phyloP scores from a whole-genome alignment of 2,113 vertebrate genomes.

The Thamnophis sirtalis region DNA sequence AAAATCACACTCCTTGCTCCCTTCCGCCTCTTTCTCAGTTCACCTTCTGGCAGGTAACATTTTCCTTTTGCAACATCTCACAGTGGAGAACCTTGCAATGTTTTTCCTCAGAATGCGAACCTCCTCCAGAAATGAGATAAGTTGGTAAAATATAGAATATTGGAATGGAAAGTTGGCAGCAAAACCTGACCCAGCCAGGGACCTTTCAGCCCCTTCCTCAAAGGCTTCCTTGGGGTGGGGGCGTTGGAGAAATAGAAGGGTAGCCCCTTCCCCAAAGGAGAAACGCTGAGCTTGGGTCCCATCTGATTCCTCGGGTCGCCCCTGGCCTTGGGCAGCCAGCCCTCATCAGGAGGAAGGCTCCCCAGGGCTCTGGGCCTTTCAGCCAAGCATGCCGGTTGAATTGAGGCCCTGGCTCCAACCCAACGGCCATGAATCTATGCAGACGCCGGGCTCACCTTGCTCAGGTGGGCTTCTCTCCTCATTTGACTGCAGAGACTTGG shows the following conservation, averaged over 20 bases:
- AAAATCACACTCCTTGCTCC: not conserved
- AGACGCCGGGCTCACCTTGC: not conserved
- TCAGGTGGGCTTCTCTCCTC: too few relatives aligned
- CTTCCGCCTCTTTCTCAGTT: constrained; percentile 19
- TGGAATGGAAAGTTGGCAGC: constrained; percentile 6
- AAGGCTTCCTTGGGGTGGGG: not conserved
- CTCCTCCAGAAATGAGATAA: constrained; percentile 35
- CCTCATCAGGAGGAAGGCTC: not conserved
- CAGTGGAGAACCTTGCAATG: constrained; percentile 21
- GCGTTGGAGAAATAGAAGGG: not conserved
- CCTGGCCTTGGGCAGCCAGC: not conserved
- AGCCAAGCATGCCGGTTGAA: not conserved
- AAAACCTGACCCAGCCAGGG: not conserved
- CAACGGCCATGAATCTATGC: constrained; percentile 15
- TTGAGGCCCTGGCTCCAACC: constrained; percentile 15
- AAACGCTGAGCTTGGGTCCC: not conserved
- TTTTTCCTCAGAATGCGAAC: constrained; percentile 39
- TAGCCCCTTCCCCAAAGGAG: not conserved
- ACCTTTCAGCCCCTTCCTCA: not conserved
- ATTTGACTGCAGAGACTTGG: not conserved
- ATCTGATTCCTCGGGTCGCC: too few relatives aligned
- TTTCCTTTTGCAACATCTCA: constrained; percentile 28
- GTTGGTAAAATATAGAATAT: constrained; percentile 41
- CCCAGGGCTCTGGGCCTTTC: too few relatives aligned
- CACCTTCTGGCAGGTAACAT: constrained; percentile 25